Conservation (phyloP, 2,113 vertebrate species). For the Callithrix jacchus region DNA sequence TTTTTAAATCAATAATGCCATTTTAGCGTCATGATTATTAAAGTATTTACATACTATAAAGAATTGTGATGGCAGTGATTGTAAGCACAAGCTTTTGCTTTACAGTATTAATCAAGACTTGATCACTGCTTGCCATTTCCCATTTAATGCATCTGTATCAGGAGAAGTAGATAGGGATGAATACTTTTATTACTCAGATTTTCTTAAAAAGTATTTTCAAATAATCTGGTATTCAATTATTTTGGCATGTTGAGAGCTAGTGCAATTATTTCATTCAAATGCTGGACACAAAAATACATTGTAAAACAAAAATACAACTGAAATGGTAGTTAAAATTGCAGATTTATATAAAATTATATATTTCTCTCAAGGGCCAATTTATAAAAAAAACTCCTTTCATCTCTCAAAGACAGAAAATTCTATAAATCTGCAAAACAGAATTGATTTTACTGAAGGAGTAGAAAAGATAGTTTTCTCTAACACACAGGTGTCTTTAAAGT, state of each 20-base stretch:
- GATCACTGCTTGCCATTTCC: background rate
- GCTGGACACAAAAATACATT: background rate
- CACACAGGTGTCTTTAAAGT: background rate
- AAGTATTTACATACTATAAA: background rate
- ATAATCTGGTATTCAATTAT: background rate
- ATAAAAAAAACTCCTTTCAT: background rate
- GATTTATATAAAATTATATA: background rate
- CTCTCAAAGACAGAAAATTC: background rate
- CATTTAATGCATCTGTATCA: background rate
- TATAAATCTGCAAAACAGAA: background rate
- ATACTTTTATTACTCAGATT: background rate
- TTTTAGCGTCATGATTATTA: slow-evolving; percentile 1
- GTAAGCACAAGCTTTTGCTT: background rate
- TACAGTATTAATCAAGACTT: background rate
- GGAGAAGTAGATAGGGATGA: background rate
- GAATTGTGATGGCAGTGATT: background rate
- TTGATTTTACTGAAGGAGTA: background rate
- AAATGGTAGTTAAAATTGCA: background rate
- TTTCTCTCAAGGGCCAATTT: background rate
- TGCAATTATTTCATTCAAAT: background rate
- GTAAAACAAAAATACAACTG: background rate
- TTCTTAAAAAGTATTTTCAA: background rate
- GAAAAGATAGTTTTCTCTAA: background rate
- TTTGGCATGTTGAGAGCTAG: background rate
- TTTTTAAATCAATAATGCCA: background rate